Conservation (phyloP, 2,113 vertebrate species). For the Danionella cerebrum region DNA sequence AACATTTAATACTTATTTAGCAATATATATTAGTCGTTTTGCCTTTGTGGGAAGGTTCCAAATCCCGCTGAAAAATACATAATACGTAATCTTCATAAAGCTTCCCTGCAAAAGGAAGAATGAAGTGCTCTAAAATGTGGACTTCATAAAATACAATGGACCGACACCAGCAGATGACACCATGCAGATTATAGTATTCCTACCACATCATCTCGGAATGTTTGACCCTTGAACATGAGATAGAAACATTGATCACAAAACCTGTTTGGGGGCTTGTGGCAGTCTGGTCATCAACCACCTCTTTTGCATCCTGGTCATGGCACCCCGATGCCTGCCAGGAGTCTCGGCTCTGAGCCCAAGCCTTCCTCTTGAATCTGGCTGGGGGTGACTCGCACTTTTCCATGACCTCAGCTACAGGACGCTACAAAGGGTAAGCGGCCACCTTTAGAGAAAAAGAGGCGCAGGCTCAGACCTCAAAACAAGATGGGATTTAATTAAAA, state of each 20-base stretch:
- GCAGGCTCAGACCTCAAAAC: background rate
- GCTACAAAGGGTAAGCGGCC: slow-evolving; percentile 21
- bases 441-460: slow-evolving; percentile 33
- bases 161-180: too few species aligned
- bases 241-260: background rate
- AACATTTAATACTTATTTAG: too few species aligned
- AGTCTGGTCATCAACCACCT: background rate
- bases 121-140: too few species aligned
- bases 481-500: background rate
- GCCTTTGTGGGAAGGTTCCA: too few species aligned
- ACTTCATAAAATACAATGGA: too few species aligned
- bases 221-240: background rate
- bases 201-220: too few species aligned
- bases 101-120: too few species aligned
- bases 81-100: too few species aligned
- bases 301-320: slow-evolving; percentile 59
- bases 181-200: too few species aligned
- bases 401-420: slow-evolving; percentile 48
- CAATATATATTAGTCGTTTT: too few species aligned
- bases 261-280: slow-evolving; percentile 11
- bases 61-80: too few species aligned
- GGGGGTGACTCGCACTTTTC: slow-evolving; percentile 48
- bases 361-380: slow-evolving; percentile 68
- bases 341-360: slow-evolving; percentile 85
- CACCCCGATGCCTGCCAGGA: slow-evolving; percentile 79